These are phyloP conservation scores for Cheilosia variabilis DNA, from an alignment of 2,888 invertebrate species.

Conservation along the genomic window DNA sequence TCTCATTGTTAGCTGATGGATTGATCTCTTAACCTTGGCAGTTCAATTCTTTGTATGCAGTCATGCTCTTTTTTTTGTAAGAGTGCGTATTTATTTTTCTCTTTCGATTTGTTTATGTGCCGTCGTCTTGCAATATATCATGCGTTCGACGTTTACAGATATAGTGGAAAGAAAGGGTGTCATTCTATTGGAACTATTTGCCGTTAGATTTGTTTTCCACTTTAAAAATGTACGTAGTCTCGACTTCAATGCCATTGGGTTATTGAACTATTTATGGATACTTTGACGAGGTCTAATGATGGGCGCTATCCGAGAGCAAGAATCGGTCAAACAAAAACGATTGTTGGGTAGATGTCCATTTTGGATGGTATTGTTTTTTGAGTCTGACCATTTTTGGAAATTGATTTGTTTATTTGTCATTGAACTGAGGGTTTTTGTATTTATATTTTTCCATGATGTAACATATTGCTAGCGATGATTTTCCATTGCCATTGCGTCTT, in stretches of 20 bases:
- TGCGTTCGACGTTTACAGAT: neutral
- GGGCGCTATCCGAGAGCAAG: constrained; percentile 25
- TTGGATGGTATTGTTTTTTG: constrained; percentile 15
- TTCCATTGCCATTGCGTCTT: constrained; percentile 38
- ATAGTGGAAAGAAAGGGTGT: constrained; percentile 32
- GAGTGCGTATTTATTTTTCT: constrained; percentile 38
- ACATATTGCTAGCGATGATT: constrained; percentile 37
- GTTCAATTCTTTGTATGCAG: constrained; percentile 48
- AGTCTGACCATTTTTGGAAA: constrained; percentile 43
- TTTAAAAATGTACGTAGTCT: constrained; percentile 17
- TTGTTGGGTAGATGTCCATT: constrained; percentile 50
- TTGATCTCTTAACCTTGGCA: constrained; percentile 73
- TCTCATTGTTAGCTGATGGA: constrained; percentile 68
- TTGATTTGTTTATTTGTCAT: constrained; percentile 34
- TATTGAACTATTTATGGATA: constrained; percentile 56
- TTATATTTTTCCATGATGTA: constrained; percentile 14
- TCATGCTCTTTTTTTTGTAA: constrained; percentile 4
- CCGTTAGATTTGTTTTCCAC: constrained; percentile 41
- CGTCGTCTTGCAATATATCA: constrained; percentile 19
- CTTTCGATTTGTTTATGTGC: constrained; percentile 9
- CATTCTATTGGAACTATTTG: constrained; percentile 36
- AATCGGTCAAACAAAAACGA: constrained; percentile 23
- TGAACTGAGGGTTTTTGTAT: neutral
- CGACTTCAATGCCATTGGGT: constrained; percentile 47
- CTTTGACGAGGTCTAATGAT: constrained; percentile 39